phyloP scores from a whole-genome alignment of 1,140 invertebrate species.

The Meloidogyne hapla region DNA sequence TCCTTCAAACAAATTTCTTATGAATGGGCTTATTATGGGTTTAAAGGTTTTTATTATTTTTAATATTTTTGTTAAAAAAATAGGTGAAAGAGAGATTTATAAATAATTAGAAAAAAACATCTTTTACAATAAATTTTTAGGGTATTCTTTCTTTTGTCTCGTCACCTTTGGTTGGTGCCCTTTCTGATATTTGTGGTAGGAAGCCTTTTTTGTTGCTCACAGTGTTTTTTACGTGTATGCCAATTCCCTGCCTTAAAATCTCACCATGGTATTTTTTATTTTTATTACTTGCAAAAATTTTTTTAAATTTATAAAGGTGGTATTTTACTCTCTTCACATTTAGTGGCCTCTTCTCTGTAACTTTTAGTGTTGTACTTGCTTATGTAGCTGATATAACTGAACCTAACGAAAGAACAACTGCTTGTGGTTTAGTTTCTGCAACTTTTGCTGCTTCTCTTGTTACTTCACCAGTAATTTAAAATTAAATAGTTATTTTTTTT shows the following conservation, averaged over 20 bases:
- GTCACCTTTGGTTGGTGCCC: conserved; percentile 90
- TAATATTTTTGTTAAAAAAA: not conserved
- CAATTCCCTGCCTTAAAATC: conserved; percentile 96
- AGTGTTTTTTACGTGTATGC: conserved; percentile 97
- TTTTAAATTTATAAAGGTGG: conserved; percentile 72
- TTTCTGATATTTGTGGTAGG: conserved; percentile 95
- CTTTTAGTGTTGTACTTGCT: conserved; percentile 88
- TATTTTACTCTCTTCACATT: conserved; percentile 99
- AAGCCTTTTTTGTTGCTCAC: conserved; percentile 97
- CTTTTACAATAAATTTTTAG: conserved; percentile 65
- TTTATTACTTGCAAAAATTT: not conserved
- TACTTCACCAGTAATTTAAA: conserved; percentile 79
- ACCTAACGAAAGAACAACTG: conserved; percentile 87
- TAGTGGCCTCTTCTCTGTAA: conserved; percentile 95
- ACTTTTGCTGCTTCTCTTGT: conserved; percentile 97
- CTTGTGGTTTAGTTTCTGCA: conserved; percentile 93
- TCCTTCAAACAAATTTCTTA: conserved; percentile 95
- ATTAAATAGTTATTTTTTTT: conserved; percentile 4
- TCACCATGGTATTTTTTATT: conserved; percentile 79
- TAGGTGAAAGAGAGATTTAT: not conserved
- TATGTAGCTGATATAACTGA: conserved; percentile 99
- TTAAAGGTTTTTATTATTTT: conserved; percentile 72
- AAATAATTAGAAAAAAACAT: conserved; percentile 8
- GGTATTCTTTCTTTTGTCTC: conserved; percentile 93
- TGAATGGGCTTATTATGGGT: conserved; percentile 98